phyloP scores from a whole-genome alignment of 2,888 invertebrate genomes.

The Julus scandinavius region DNA sequence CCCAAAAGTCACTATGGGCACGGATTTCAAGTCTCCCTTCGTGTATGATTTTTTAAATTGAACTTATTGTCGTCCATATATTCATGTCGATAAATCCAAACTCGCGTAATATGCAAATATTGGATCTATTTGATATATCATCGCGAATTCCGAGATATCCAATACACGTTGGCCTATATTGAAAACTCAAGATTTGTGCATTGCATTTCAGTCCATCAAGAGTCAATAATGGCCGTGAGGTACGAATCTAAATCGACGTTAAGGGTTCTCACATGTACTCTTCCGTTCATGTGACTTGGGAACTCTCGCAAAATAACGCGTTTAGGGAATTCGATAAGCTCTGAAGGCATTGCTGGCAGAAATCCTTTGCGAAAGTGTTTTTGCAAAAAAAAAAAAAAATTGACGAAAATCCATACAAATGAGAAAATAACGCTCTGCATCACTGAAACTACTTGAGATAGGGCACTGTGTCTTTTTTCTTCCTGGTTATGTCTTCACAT shows the following conservation, averaged over 20 bases:
- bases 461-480: no score
- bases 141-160: neutral
- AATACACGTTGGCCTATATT: neutral
- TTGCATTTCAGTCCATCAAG: neutral
- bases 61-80: neutral
- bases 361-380: neutral
- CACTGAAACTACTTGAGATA: no score
- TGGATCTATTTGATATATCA: neutral
- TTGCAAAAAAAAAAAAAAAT: no score
- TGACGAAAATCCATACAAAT: no score
- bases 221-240: neutral
- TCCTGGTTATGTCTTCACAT: no score
- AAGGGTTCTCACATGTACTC: neutral
- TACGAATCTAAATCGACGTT: neutral
- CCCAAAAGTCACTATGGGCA: neutral
- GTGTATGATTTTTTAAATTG: no score
- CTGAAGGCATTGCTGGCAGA: neutral
- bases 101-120: neutral
- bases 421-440: no score
- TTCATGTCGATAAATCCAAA: neutral
- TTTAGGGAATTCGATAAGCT: neutral
- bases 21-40: no score
- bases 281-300: neutral
- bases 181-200: neutral
- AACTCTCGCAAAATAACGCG: neutral